A percentile compares a stretch with the other conserved stretches of the same genome.
These are phyloP conservation scores for Melozone crissalis DNA, from an alignment of 2,113 vertebrate genomes.

Conservation along the genomic window DNA sequence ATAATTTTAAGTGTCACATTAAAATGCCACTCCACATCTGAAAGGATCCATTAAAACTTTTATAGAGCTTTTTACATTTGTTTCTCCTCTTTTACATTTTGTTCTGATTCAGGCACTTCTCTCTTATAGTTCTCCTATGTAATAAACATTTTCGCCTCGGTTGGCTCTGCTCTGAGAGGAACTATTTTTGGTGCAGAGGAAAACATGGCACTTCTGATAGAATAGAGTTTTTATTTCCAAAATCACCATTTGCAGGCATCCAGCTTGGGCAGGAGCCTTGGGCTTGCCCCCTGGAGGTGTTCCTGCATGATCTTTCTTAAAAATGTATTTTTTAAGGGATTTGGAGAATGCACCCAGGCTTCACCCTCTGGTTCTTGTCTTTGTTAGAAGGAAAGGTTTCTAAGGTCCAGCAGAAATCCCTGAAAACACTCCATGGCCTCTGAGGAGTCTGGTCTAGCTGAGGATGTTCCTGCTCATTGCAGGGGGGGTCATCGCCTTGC, in stretches of 20 bases:
- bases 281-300: background rate
- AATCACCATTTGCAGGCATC: background rate
- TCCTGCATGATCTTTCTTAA: background rate
- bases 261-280: background rate
- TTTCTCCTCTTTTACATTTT: conserved; percentile 43
- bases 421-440: background rate
- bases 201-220: background rate
- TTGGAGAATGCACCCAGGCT: background rate
- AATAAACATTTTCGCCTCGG: background rate
- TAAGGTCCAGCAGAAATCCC: background rate
- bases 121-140: background rate
- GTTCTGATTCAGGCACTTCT: background rate
- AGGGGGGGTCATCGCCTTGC: background rate
- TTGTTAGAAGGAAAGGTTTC: background rate
- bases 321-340: background rate
- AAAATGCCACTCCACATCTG: conserved; percentile 51
- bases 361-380: background rate
- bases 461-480: background rate
- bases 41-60: conserved; percentile 54
- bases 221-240: background rate
- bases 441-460: background rate
- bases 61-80: conserved; percentile 51
- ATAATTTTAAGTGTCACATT: conserved; percentile 40
- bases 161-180: background rate
- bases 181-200: background rate